Conservation (phyloP, 37 sponge, comb jelly and placozoan species). For the Halichondria panicea region DNA sequence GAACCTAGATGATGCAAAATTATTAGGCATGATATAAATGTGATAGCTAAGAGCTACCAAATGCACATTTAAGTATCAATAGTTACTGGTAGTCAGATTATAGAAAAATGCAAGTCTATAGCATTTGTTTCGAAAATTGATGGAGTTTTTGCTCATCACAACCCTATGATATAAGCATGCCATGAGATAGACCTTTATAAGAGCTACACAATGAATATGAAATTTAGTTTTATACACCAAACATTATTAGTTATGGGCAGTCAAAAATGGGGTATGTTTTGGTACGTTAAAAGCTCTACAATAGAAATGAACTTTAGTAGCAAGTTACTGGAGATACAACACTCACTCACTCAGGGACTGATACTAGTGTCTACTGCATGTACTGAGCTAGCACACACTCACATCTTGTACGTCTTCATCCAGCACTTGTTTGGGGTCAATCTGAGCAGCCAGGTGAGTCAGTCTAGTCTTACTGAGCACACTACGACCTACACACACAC, state of each 20-base stretch:
- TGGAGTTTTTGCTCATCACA: too few species aligned
- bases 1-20: constrained; percentile 33
- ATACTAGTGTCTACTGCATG: too few species aligned
- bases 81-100: not conserved
- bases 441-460: constrained; percentile 78
- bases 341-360: too few species aligned
- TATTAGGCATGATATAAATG: not conserved
- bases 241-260: too few species aligned
- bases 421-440: constrained; percentile 82
- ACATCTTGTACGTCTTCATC: constrained; percentile 97
- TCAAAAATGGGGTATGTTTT: not conserved
- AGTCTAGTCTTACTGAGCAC: constrained; percentile 67
- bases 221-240: too few species aligned
- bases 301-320: too few species aligned
- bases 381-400: not conserved
- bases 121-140: not conserved
- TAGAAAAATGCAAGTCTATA: constrained; percentile 1
- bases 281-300: too few species aligned
- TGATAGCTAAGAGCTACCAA: not conserved
- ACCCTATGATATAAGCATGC: too few species aligned
- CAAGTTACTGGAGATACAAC: too few species aligned
- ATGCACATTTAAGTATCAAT: not conserved
- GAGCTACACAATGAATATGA: too few species aligned
- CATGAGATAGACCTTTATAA: too few species aligned
- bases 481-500: too few species aligned